Evolutionary conservation across 1,140 invertebrate genomes (phyloP), one percentile per base, ranked within the genome.

Genomic region (Cataglyphis hispanica): DNA sequence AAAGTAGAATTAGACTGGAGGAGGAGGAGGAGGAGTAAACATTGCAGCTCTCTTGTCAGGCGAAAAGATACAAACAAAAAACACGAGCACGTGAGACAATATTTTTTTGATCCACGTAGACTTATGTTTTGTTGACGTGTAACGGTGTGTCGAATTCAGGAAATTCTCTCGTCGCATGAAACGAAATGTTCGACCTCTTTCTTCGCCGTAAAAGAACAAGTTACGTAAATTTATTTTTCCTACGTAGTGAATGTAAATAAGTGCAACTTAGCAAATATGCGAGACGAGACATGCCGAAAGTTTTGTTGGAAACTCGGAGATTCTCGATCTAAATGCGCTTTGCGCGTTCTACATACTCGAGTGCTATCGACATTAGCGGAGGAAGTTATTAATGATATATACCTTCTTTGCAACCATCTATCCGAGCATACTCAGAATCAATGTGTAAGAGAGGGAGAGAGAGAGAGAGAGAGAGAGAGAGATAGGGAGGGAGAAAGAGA

Each of bases 311-410:
- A 87, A 77, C 53, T 70, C 25, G 43, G 27, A 13, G 50, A 37
- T 74, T 56, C 37, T 4, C 43, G 22, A 67, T 50, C 50, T 70
- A 34, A 8, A 37, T 78, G 31, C 46, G 67, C 64, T 75, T 83
- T 53, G 43, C 77, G 77, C 72, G 63, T 50, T 75, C 58, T 34
- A 50, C 63, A 84, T 81, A 81, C 37, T 6, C 53, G 64, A 84
- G 74, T 43, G 50, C 11, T 27, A 53, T 40, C 56, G 61, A 37
- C 53, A 78, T 37, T 34, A 72, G 61, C 61, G 75, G 76, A 81
- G 76, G 63, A 76, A 88, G 63, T 61, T 88, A 76, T 88, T 70
- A 88, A 78, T 40, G 61, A 86, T 76, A 86, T 89, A 85, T 86
- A 64, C 70, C 87, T 56, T 74, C 67, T 22, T 7, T 19, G 11